Evolutionary conservation across 92 coral and sea anemone species (phyloP), one percentile per base, ranked within the genome.

Genomic region (Chrysogorgia sp.): DNA sequence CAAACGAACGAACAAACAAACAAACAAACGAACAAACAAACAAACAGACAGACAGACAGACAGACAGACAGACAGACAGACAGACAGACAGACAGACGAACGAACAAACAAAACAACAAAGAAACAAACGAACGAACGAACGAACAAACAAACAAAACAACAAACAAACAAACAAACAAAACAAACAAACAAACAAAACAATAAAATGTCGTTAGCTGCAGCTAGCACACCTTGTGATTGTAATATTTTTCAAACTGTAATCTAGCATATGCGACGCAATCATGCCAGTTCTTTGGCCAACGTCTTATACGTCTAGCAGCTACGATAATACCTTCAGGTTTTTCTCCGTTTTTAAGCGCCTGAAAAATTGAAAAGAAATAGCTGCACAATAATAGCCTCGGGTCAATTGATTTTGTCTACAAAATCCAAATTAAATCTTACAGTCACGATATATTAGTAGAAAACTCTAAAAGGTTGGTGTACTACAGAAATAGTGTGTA

Each of bases 201-300:
- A n/a, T n/a, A n/a, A n/a, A n/a, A n/a, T n/a, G n/a, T n/a, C n/a
- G n/a, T 58, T 19, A 26, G 14, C 13, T 58, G 28, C 21, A n/a
- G 33, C 25, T 32, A 61, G n/a, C 40, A 3, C 57, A 87, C 94
- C 93, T 91, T 94, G 82, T 94, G 98, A 74, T 89, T 94, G 71
- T 86, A 94, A 68, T 87, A 94, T 67, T 94, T 94, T 80, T 94
- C 98, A 83, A 91, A 94, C 72, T 91, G 89, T 63, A 80, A 81
- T 58, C 98, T 79, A 10, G 92, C 92, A n/a, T 43, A 61, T 0
- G 89, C 85, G 13, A 94, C 98, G 32, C 98, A 94, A 65, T 90
- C 81, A 30, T 67, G 76, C 98, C 98, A 94, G 59, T 86, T 72
- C 34, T 50, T 74, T 0, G 98, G 98, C 55, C 90, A 78, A 34